These are phyloP conservation scores for Rousettus leschenaultii DNA, from an alignment of 2,113 vertebrate genomes.

Conservation along the genomic window DNA sequence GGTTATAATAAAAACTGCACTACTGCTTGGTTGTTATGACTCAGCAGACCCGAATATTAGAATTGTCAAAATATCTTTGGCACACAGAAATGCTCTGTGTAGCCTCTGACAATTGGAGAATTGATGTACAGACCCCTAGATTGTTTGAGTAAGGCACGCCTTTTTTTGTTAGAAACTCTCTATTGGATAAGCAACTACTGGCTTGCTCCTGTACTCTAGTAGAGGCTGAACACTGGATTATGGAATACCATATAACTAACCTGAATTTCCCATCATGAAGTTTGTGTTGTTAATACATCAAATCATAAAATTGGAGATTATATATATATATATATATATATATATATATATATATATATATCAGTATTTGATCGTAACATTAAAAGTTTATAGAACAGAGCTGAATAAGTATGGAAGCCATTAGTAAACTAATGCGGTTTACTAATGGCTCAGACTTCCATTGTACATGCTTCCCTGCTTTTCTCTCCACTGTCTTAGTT, in stretches of 20 bases:
- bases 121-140: neutral
- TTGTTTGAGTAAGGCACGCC: neutral
- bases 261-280: neutral
- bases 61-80: neutral
- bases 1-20: neutral
- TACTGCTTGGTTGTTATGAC: neutral
- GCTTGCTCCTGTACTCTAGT: neutral
- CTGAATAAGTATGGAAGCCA: neutral
- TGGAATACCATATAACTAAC: neutral
- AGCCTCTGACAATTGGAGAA: neutral
- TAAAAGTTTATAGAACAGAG: neutral
- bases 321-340: neutral
- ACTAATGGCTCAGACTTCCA: neutral
- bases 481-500: neutral
- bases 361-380: neutral
- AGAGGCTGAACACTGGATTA: neutral
- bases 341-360: too few relatives aligned
- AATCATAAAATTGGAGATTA: neutral
- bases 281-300: neutral
- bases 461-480: neutral
- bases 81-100: neutral
- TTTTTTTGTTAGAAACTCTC: neutral
- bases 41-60: neutral
- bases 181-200: constrained; percentile 18
- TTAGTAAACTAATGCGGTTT: neutral